A percentile compares a stretch with the other conserved stretches of the same genome.
These are phyloP conservation scores for Periparus ater DNA, from an alignment of 2,797 vertebrate genomes.

Conservation along the genomic window DNA sequence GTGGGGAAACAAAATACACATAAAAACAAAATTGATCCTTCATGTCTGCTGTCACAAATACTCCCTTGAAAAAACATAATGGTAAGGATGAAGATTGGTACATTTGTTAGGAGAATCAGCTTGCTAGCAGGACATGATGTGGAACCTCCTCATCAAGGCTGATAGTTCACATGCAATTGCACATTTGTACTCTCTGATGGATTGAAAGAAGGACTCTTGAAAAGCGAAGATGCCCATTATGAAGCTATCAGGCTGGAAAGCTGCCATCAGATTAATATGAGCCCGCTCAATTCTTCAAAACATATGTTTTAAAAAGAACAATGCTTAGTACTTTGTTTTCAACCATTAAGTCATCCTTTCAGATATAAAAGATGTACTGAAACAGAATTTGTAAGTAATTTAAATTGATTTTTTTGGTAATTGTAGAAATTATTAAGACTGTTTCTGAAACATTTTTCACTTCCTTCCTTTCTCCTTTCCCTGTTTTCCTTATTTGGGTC, in stretches of 20 bases:
- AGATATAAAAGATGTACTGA: not conserved
- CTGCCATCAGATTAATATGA: not conserved
- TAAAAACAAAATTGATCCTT: not conserved
- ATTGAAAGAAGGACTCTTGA: not conserved
- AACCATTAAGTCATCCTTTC: not conserved
- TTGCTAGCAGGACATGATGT: not conserved
- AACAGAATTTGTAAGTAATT: not conserved
- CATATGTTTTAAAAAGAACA: not conserved
- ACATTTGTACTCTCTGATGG: not conserved
- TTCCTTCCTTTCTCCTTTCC: not conserved
- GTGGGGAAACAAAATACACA: not conserved
- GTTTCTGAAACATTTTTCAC: not conserved
- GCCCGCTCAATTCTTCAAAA: slow-evolving; percentile 15
- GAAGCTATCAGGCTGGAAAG: not conserved
- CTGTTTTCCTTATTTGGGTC: not conserved
- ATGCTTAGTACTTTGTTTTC: not conserved
- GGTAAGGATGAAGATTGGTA: not conserved
- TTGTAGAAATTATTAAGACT: not conserved
- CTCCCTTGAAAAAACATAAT: not conserved
- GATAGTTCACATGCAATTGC: not conserved
- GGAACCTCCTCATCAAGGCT: not conserved
- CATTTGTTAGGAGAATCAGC: not conserved
- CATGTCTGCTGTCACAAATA: not conserved
- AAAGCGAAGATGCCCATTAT: slow-evolving; percentile 9
- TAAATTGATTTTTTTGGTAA: not conserved